Conservation (phyloP, 2,888 invertebrate genomes). For the Patella caerulea region DNA sequence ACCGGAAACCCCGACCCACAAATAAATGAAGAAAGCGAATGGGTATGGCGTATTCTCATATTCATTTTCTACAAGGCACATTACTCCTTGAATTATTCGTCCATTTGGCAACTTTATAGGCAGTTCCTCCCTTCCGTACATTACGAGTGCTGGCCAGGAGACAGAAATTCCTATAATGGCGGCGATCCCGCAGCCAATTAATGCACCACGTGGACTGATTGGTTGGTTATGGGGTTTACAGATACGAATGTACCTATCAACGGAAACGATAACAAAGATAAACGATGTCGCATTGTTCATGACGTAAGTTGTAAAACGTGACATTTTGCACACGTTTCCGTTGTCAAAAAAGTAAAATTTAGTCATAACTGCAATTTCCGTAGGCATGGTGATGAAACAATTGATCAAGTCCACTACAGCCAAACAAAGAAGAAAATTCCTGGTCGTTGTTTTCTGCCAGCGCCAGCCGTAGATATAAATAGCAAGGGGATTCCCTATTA, state of each 20-base stretch:
- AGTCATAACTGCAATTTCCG: constrained; percentile 39
- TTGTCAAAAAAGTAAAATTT: constrained; percentile 40
- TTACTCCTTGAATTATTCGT: constrained; percentile 15
- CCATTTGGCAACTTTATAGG: constrained; percentile 18
- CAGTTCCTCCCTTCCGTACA: constrained; percentile 39
- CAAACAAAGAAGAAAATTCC: constrained; percentile 33
- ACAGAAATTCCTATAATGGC: constrained; percentile 35
- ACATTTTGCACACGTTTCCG: constrained; percentile 37
- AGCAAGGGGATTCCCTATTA: constrained; percentile 36
- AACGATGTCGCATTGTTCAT: constrained; percentile 42
- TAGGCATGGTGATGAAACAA: constrained; percentile 42
- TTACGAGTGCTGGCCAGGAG: constrained; percentile 43
- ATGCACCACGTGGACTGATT: constrained; percentile 29
- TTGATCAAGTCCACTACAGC: constrained; percentile 37
- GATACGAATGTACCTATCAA: constrained; percentile 44
- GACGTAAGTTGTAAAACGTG: constrained; percentile 39
- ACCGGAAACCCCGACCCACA: constrained; percentile 33
- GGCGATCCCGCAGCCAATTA: constrained; percentile 35
- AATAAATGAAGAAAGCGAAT: constrained; percentile 36
- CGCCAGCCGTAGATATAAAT: constrained; percentile 43
- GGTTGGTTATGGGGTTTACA: constrained; percentile 36
- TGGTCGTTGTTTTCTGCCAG: constrained; percentile 38
- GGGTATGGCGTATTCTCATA: constrained; percentile 34
- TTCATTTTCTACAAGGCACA: constrained; percentile 37
- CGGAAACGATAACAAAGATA: constrained; percentile 39